Evolutionary conservation across 2,888 invertebrate genomes (phyloP).

Genomic region (Branchellion lobata): DNA sequence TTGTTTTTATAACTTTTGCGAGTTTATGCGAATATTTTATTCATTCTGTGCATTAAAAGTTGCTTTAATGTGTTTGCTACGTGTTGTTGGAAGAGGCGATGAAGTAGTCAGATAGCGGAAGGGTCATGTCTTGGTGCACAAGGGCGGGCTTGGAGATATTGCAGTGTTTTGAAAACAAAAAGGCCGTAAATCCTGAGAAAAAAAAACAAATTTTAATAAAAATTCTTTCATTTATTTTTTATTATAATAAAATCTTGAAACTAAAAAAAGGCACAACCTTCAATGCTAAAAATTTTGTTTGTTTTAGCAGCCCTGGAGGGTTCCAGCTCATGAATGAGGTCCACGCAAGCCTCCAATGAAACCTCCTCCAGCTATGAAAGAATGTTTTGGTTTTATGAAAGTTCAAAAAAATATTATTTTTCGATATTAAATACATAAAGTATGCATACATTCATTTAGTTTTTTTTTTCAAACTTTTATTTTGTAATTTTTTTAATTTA

Average conservation of each 20-base stretch:
- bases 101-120: slow-evolving; percentile 66
- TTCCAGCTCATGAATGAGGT: slow-evolving; percentile 66
- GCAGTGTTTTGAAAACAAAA: slow-evolving; percentile 63
- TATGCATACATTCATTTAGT: no score
- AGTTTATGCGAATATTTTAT: no score
- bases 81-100: slow-evolving; percentile 66
- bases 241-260: not conserved
- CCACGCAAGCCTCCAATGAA: slow-evolving; percentile 65
- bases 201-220: no score
- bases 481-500: no score
- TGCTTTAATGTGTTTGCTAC: no score
- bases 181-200: slow-evolving; percentile 59
- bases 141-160: slow-evolving; percentile 64
- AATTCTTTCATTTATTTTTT: not conserved
- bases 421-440: no score
- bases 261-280: slow-evolving; percentile 61
- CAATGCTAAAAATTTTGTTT: slow-evolving; percentile 66
- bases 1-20: no score
- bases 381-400: no score
- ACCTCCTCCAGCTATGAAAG: slow-evolving; percentile 64
- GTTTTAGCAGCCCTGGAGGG: slow-evolving; percentile 66
- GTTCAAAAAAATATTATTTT: no score
- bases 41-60: no score
- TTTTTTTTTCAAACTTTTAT: no score
- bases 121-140: slow-evolving; percentile 67